Evolutionary conservation across 2,797 vertebrate genomes (phyloP), one percentile per base, ranked within the genome.

Genomic region (Salmo trutta): DNA sequence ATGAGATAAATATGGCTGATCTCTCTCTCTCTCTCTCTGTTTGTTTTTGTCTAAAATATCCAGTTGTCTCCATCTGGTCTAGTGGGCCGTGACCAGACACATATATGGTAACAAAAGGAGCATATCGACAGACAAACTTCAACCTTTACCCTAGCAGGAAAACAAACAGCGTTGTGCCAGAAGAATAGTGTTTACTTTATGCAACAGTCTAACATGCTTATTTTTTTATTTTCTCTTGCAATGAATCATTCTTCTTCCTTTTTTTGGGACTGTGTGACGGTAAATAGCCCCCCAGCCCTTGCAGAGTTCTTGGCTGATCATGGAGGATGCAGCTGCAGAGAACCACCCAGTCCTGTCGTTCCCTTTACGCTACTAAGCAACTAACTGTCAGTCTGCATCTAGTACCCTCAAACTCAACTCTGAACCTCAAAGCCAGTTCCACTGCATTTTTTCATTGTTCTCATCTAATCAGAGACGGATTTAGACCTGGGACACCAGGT

Each of bases 321-420:
- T 16, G 4, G 21, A 24, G 70, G 51, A 72, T 72, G 24, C 70
- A 71, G 70, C 70, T 71, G 65, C 27, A 19, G 65, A 24, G 47
- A 71, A 71, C 41, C 47, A 71, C 47, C 47, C 8, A 47, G 21
- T n/a, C 41, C 36, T 10, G 41, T 31, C 5, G 6, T 29, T 10
- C 8, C n/a, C 10, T 52, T 5, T 5, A 10, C 41, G 12, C 5
- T 12, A 21, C 68, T 51, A 51, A 70, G 70, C 51, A 51, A 51
- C 41, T 6, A n/a, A 51, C n/a, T 21, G 41, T 71, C 41, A 14
- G 5, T 47, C 21, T 2, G 27, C 47, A 53, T 71, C 41, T 53
- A 51, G 41, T 51, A 15, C 41, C 19, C 69, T 71, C 31, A 33
- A 33, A 33, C 31, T 33, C 5, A 33, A 33, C 31, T 33, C 31